phyloP scores from a whole-genome alignment of 1,140 invertebrate genomes.

The honey bee (Apis mellifera) region Amel_HAv3.1 CM009937.2:988501-989000 shows the following conservation, averaged over 20 bases:
- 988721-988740: slow-evolving; percentile 4
- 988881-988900: slow-evolving; percentile 49
- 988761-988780: slow-evolving; percentile 20
- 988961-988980: slow-evolving; percentile 46
- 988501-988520: too few relatives aligned
- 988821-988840: not conserved
- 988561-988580: too few relatives aligned
- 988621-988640: too few relatives aligned
- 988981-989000: slow-evolving; percentile 61
- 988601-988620: too few relatives aligned
- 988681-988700: too few relatives aligned
- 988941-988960: slow-evolving; percentile 55
- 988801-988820: not conserved
- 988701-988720: not conserved
- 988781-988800: slow-evolving; percentile 20
- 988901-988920: slow-evolving; percentile 68
- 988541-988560: too few relatives aligned
- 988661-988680: too few relatives aligned
- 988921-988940: slow-evolving; percentile 60
- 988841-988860: slow-evolving; percentile 45
- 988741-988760: slow-evolving; percentile 11
- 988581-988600: too few relatives aligned
- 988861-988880: slow-evolving; percentile 54
- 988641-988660: too few relatives aligned
- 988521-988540: too few relatives aligned